Conservation (phyloP, 2,113 vertebrate species). For the Myotis brandtii region DNA sequence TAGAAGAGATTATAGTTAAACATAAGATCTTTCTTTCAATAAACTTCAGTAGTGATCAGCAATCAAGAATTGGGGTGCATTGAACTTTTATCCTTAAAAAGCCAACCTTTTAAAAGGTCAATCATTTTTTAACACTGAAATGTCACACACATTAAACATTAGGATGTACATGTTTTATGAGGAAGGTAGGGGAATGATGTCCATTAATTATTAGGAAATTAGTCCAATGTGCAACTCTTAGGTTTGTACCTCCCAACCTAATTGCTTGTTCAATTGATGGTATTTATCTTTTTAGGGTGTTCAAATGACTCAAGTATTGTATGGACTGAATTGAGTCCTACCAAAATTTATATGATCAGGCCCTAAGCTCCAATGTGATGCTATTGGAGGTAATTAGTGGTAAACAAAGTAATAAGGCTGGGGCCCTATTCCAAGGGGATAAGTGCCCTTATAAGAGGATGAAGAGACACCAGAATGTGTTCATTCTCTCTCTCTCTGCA, state of each 20-base stretch:
- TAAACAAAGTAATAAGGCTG: neutral
- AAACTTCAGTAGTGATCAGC: neutral
- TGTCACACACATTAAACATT: neutral
- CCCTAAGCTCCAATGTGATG: neutral
- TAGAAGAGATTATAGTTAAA: neutral
- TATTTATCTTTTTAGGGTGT: neutral
- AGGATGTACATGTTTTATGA: neutral
- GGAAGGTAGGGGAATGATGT: neutral
- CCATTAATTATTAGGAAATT: neutral
- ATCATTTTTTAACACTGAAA: neutral
- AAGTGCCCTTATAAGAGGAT: neutral
- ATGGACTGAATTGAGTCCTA: neutral
- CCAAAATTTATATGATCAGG: neutral
- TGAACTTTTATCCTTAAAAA: neutral
- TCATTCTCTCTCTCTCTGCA: neutral
- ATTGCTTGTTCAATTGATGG: neutral
- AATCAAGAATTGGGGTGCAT: constrained; percentile 45
- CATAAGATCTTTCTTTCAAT: neutral
- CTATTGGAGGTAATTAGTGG: neutral
- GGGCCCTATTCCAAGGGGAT: neutral
- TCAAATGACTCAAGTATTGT: neutral
- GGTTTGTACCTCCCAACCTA: neutral
- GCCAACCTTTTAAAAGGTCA: neutral
- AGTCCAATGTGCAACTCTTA: neutral
- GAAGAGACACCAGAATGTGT: neutral